Evolutionary conservation across 2,888 invertebrate genomes (phyloP), one percentile per base, ranked within the genome.

Genomic region (Timema podura): DNA sequence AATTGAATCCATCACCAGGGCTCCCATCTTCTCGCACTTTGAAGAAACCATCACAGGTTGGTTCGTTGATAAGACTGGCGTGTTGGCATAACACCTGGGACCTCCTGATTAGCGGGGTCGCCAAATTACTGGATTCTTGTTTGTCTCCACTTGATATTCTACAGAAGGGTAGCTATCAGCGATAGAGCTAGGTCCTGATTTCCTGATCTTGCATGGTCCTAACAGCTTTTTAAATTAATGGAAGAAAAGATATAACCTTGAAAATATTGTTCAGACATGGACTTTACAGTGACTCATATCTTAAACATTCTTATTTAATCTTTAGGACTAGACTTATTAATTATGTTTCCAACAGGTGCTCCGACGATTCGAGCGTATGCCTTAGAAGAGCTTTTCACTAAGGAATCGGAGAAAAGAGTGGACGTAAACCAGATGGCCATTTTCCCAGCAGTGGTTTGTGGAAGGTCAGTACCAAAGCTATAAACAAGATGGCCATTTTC

Each of bases 401-500:
- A 83, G 13, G 95, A 96, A 80, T 97, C 96, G 0, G 95, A 97
- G 79, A 83, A 83, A 16, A 91, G 90, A 78, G 95, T 98, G 66
- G 98, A 98, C 82, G 87, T 89, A 79, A 97, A 97, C 84, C 95
- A 96, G 83, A 85, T 91, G 59, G 94, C 94, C 81, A 95, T 94
- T 82, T 96, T 91, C 83, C 96, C 97, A 0, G 93, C 92, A 79
- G 89, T 96, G 74, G 91, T 96, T 77, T 91, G 96, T 9, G 96
- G 96, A 83, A 84, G 88, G 87, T 87, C 76, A 75, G 74, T 74
- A 45, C 49, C 30, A 30, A 30, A 30, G 30, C 1, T 30, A 30
- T 30, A 30, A 30, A 30, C 30, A 1, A 30, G 30, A 30, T 30
- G 30, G 30, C 30, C 30, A 30, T 30, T 30, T 30, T 30, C 30